Conservation (phyloP, 1,140 invertebrate genomes). For the Drosophila bocqueti region DNA sequence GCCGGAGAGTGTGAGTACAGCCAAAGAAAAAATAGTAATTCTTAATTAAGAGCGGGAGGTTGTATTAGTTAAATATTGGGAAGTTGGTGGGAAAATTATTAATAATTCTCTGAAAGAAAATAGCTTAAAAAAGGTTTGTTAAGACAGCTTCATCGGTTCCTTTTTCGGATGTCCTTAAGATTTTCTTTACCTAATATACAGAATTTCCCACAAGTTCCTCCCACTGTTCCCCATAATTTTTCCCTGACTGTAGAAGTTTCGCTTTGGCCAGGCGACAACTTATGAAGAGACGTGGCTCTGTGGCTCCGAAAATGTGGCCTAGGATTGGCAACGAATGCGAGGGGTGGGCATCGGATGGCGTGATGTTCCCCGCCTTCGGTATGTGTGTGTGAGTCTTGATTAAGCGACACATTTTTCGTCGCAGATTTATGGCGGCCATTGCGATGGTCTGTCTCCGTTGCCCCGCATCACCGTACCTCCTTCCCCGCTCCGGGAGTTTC, state of each 20-base stretch:
- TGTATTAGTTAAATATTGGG: not conserved
- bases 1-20: constrained; percentile 76
- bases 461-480: not conserved
- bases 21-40: not conserved
- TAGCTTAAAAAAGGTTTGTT: not conserved
- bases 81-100: not conserved
- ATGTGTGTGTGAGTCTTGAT: constrained; percentile 52
- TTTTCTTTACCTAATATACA: not conserved
- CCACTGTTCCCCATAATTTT: not conserved
- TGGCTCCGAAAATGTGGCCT: constrained; percentile 20
- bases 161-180: not conserved
- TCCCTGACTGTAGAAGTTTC: constrained; percentile 12
- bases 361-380: constrained; percentile 2
- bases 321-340: not conserved
- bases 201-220: not conserved
- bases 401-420: constrained; percentile 67
- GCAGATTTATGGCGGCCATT: constrained; percentile 79
- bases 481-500: constrained; percentile 36
- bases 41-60: not conserved
- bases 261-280: constrained; percentile 31
- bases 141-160: too few relatives aligned
- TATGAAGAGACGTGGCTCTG: constrained; percentile 49
- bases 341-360: not conserved
- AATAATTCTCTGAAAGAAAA: not conserved
- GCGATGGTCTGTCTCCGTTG: constrained; percentile 40